Percentiles rank a stretch among this genome's conserved stretches.
These are phyloP conservation scores for Archegozetes longisetosus DNA, from an alignment of 1,140 invertebrate species.

Conservation along the genomic window DNA sequence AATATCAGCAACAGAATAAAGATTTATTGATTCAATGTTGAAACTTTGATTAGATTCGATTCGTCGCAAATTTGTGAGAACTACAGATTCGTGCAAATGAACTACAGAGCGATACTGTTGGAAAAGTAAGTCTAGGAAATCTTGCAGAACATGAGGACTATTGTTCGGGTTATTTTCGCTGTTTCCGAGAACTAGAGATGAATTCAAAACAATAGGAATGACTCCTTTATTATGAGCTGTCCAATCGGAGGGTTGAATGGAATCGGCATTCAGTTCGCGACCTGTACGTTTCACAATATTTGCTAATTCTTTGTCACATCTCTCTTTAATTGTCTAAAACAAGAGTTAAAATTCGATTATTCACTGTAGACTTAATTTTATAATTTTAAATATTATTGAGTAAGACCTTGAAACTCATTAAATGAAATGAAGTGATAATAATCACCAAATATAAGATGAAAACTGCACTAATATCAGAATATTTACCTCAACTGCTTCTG, in stretches of 20 bases:
- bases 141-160: slow-evolving; percentile 26
- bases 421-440: too few relatives aligned
- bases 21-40: slow-evolving; percentile 8
- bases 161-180: not conserved
- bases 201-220: not conserved
- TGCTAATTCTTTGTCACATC: slow-evolving; percentile 61
- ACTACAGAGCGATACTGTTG: slow-evolving; percentile 55
- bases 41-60: not conserved
- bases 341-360: too few relatives aligned
- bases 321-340: slow-evolving; percentile 47
- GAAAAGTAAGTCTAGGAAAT: slow-evolving; percentile 41
- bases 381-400: not conserved
- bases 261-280: slow-evolving; percentile 40
- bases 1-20: slow-evolving; percentile 62
- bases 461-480: slow-evolving; percentile 11
- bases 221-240: not conserved
- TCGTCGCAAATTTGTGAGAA: slow-evolving; percentile 25
- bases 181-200: not conserved
- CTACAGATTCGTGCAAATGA: slow-evolving; percentile 44
- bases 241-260: not conserved
- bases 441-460: too few relatives aligned
- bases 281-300: slow-evolving; percentile 57
- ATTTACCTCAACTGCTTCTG: slow-evolving; percentile 64
- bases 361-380: not conserved
- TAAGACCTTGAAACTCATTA: too few relatives aligned